phyloP scores from a whole-genome alignment of 2,797 vertebrate species.

The Ceryle rudis region DNA sequence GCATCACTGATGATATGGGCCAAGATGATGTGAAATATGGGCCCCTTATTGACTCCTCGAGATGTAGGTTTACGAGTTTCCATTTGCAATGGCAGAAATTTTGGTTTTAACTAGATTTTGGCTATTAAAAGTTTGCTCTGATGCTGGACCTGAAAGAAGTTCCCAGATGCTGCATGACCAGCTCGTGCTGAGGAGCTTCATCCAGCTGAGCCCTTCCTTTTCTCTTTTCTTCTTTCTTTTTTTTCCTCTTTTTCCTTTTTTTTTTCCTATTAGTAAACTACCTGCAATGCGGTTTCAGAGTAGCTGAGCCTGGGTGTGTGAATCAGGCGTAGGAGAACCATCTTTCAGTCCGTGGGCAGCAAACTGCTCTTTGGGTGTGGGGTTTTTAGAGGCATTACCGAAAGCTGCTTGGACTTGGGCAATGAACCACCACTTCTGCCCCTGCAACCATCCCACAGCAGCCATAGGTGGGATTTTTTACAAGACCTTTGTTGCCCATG shows the following conservation, averaged over 20 bases:
- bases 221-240: background rate
- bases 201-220: background rate
- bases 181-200: background rate
- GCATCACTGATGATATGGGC: rapidly evolving
- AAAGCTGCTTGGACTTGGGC: background rate
- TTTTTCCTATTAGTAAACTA: rapidly evolving
- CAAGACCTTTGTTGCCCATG: background rate
- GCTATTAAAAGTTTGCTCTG: rapidly evolving
- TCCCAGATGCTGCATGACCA: background rate
- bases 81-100: background rate
- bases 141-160: background rate
- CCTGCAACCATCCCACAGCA: background rate
- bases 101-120: background rate
- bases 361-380: background rate
- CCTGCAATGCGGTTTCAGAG: background rate
- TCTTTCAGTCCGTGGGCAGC: background rate
- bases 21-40: background rate
- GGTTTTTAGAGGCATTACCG: background rate
- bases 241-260: rapidly evolving
- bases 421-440: rapidly evolving
- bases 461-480: rapidly evolving
- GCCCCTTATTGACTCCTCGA: background rate
- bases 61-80: background rate
- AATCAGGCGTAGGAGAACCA: background rate
- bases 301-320: rapidly evolving